Evolutionary conservation across 1,140 invertebrate genomes (phyloP).

Genomic region (Megalonaias nervosa): DNA sequence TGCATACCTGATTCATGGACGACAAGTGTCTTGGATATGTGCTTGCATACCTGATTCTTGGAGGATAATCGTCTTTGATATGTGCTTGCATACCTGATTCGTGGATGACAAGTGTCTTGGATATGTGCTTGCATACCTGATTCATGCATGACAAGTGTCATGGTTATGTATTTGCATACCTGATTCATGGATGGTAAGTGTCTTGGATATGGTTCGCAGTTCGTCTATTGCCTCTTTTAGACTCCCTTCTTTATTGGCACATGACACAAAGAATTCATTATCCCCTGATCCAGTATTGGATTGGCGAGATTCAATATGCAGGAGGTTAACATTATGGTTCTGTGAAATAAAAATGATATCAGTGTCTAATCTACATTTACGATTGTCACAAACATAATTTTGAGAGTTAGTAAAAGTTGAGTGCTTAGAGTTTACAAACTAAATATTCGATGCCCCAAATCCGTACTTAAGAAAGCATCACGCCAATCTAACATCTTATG

Average conservation of each 20-base stretch:
- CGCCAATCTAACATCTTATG: too few relatives aligned
- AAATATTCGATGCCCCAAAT: too few relatives aligned
- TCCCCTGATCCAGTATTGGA: conserved; percentile 81
- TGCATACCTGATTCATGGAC: conserved; percentile 35
- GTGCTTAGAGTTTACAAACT: too few relatives aligned
- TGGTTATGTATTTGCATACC: conserved; percentile 34
- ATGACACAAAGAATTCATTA: conserved; percentile 98
- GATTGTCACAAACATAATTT: too few relatives aligned
- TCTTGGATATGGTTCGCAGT: conserved; percentile 62
- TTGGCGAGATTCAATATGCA: conserved; percentile 91
- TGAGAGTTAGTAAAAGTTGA: too few relatives aligned
- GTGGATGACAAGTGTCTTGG: conserved; percentile 58
- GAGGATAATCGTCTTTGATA: conserved; percentile 57
- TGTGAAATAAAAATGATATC: conserved; percentile 59
- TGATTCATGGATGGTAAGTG: conserved; percentile 49
- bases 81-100: neutral
- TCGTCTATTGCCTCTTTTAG: conserved; percentile 72
- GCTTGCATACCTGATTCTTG: conserved; percentile 9
- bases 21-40: conserved; percentile 52
- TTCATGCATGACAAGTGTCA: conserved; percentile 54
- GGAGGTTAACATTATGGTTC: conserved; percentile 87
- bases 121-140: conserved; percentile 7
- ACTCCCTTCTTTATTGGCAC: conserved; percentile 79
- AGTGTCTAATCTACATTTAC: too few relatives aligned
- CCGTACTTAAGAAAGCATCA: too few relatives aligned